Base-by-base conservation (phyloP, 2,797 vertebrate species). In the Lophius americanus region DNA sequence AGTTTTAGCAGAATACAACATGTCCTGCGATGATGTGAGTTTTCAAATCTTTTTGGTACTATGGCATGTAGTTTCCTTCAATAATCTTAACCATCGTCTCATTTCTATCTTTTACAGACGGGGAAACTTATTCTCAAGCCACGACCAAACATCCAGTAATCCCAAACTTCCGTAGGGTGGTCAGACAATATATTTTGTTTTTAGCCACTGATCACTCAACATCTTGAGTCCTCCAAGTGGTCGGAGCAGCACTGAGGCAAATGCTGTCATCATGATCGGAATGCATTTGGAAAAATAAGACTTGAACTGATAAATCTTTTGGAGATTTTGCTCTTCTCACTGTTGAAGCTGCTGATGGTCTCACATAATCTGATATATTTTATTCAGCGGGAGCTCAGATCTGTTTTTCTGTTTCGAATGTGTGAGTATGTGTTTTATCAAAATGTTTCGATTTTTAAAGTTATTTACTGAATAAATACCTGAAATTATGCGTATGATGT, bases 11-110 rank as follows among this genome's bases (percentile, higher is more conserved):
- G 98, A 99, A 88, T 99, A 99, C 93, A 99, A 99, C 85, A 99
- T 99, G 98, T 99, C 98, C 82, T 99, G 98, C 91, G 98, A 99
- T 82, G 98, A 99, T 73, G 98, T 99, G 90, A 96, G 97, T 96
- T n/a, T n/a, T 54, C 44, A 6, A n/a, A 35, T 56, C 6, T 59
- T 47, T 51, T 58, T 47, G 0, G 8, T n/a, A 1, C 5, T 13
- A 53, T 3, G 12, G 13, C 1, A 2, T 36, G 6, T 6, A 14
- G 3, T 44, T 8, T 46, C 37, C 14, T 46, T 50, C 7, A 57
- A 0, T 36, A 7, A 36, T n/a, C 23, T 47, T 47, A 4, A 57
- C 47, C 2, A 61, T 12, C 3, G 2, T 48, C 0, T 60, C 33
- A 12, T 60, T 50, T 85, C 9, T 23, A 42, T 65, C 41, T 12